Percentiles rank a stretch among this genome's conserved stretches.
Evolutionary conservation across 2,113 vertebrate species (phyloP).

Genomic region (Hymenochirus boettgeri): DNA sequence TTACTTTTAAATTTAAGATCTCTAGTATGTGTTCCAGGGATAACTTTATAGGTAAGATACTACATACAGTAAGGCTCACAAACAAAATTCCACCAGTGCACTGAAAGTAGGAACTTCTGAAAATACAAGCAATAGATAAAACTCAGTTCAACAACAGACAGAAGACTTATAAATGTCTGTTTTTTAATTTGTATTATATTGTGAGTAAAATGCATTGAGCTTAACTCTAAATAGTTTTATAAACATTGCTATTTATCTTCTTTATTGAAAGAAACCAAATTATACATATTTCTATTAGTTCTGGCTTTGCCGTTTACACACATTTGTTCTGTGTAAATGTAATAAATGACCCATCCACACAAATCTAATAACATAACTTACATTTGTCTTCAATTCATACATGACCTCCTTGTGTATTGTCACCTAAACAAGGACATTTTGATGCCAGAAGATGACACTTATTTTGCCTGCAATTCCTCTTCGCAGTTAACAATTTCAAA

Average conservation of each 20-base stretch:
- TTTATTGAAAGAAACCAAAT: slow-evolving; percentile 3
- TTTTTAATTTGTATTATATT: background rate
- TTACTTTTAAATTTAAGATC: no score
- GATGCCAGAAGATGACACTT: slow-evolving; percentile 38
- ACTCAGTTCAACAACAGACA: background rate
- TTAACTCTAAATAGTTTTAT: background rate
- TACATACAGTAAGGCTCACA: no score
- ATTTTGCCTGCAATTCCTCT: slow-evolving; percentile 48
- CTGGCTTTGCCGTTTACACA: background rate
- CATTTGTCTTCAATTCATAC: slow-evolving; percentile 1
- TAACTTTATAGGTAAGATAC: no score
- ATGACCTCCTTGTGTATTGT: background rate
- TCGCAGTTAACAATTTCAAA: slow-evolving; percentile 48
- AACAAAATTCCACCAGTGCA: no score
- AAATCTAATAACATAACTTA: background rate
- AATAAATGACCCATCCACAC: background rate
- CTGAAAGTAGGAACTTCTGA: no score
- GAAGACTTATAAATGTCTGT: background rate
- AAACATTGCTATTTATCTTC: slow-evolving; percentile 1
- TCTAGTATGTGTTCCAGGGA: no score
- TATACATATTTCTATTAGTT: slow-evolving; percentile 1
- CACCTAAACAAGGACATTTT: slow-evolving; percentile 35
- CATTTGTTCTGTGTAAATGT: background rate
- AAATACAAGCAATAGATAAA: no score
- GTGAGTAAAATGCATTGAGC: background rate